Evolutionary conservation across 2,888 invertebrate genomes (phyloP).

Genomic region (Euphydryas editha): DNA sequence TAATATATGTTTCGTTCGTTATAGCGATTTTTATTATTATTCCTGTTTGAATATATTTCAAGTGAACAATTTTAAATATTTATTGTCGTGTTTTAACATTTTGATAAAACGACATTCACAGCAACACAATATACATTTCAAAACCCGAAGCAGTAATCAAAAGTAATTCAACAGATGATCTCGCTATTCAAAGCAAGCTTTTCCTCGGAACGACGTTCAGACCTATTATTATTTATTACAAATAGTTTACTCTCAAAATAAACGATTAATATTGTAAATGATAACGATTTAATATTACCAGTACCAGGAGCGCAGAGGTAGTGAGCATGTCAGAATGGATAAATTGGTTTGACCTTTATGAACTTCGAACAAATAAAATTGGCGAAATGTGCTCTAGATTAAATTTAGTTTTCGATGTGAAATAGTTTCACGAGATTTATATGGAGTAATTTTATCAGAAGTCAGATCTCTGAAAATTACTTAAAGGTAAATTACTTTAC

Average conservation of each 20-base stretch:
- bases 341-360: constrained; percentile 56
- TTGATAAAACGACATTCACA: neutral
- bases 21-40: no score
- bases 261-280: constrained; percentile 75
- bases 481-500: no score
- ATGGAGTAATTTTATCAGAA: neutral
- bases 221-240: constrained; percentile 60
- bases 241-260: constrained; percentile 66
- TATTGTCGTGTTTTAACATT: no score
- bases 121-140: neutral
- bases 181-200: constrained; percentile 53
- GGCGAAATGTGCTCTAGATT: constrained; percentile 30
- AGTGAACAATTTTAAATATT: no score
- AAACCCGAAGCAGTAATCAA: constrained; percentile 26
- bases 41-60: no score
- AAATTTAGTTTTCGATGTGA: constrained; percentile 24
- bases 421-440: neutral
- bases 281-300: constrained; percentile 68
- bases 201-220: constrained; percentile 47
- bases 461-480: neutral
- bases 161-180: constrained; percentile 34
- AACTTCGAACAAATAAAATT: constrained; percentile 34
- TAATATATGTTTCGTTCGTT: no score
- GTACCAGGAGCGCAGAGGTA: constrained; percentile 54
- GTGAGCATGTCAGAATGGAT: constrained; percentile 53